Evolutionary conservation across 2,888 invertebrate genomes (phyloP).

Genomic region (Eubasilissa splendida): DNA sequence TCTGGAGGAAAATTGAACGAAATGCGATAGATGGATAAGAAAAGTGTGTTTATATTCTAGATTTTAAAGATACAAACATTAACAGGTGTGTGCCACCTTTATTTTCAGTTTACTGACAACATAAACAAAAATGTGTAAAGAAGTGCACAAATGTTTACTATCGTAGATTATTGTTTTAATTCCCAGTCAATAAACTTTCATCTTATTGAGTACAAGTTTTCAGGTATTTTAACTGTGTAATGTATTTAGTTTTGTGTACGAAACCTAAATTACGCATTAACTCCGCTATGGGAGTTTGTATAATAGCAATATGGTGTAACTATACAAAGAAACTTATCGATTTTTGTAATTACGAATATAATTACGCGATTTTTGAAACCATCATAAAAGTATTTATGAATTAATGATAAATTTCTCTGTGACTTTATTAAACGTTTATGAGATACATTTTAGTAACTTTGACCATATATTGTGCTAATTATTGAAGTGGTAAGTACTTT

Average conservation of each 20-base stretch:
- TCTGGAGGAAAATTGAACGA: neutral
- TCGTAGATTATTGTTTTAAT: neutral
- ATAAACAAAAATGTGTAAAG: constrained; percentile 38
- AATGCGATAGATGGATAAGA: neutral
- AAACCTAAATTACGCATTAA: constrained; percentile 20
- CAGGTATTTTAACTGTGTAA: neutral
- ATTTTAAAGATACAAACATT: constrained; percentile 34
- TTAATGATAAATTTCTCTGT: no score
- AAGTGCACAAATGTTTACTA: constrained; percentile 40
- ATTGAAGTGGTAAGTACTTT: no score
- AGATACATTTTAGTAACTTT: no score
- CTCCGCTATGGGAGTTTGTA: neutral
- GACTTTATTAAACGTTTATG: no score
- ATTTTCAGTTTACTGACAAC: constrained; percentile 28
- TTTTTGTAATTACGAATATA: neutral
- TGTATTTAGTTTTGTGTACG: neutral
- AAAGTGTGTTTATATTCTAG: constrained; percentile 2
- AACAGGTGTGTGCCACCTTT: constrained; percentile 46
- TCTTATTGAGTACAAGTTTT: neutral
- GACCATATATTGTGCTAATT: no score
- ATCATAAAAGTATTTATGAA: no score
- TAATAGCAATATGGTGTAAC: constrained; percentile 30
- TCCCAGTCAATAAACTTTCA: constrained; percentile 38
- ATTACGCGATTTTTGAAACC: no score
- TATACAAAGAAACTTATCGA: constrained; percentile 1